Conservation (phyloP, 2,113 vertebrate genomes). For the Gavialis gangeticus region DNA sequence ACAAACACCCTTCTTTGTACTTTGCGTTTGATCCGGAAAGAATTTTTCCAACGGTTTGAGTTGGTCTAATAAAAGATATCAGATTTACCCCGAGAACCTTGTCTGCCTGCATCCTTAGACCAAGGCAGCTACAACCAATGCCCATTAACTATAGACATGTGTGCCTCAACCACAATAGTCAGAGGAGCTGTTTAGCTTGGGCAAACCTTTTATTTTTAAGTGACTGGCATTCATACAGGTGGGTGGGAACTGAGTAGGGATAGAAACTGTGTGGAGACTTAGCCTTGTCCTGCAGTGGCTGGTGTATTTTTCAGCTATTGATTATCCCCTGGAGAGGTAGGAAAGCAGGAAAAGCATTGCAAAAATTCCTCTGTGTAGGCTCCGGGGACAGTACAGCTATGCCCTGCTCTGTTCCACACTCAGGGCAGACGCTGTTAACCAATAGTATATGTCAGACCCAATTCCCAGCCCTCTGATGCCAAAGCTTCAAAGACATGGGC, state of each 20-base stretch:
- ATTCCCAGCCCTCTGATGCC: neutral
- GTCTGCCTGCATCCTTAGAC: no score
- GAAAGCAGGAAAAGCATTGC: neutral
- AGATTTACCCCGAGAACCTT: no score
- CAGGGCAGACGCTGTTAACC: neutral
- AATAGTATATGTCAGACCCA: neutral
- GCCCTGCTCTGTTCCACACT: neutral
- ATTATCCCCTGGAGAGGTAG: neutral
- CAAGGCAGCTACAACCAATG: no score
- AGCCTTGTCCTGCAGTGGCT: accelerated
- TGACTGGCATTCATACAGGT: neutral
- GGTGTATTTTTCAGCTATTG: neutral
- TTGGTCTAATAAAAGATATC: no score
- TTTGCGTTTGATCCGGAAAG: no score
- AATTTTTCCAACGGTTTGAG: no score
- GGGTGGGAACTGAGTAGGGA: neutral
- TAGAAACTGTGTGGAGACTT: neutral
- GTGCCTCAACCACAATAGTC: neutral
- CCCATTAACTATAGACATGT: no score
- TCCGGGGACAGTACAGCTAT: accelerated
- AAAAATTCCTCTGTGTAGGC: neutral
- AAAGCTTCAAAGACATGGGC: neutral
- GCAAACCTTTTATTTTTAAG: neutral
- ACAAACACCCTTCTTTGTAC: no score
- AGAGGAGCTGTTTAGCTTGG: neutral